phyloP scores from a whole-genome alignment of 1,140 invertebrate species.

The Harpegnathos saltator region DNA sequence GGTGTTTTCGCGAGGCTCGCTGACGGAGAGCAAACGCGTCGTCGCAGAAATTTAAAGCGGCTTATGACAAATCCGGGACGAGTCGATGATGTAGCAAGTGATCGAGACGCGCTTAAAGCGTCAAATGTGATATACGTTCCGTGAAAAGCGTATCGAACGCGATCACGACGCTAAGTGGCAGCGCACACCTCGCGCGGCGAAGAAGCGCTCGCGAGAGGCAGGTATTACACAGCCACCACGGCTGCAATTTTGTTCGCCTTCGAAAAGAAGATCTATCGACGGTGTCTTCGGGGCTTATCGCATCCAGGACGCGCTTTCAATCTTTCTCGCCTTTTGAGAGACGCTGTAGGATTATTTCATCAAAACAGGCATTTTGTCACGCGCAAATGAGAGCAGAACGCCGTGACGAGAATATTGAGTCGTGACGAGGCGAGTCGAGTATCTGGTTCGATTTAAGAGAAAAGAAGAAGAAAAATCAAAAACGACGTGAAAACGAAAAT shows the following conservation, averaged over 20 bases:
- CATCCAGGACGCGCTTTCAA: conserved; percentile 6
- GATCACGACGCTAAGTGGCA: conserved; percentile 11
- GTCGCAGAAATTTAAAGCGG: conserved; percentile 50
- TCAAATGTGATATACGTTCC: conserved; percentile 45
- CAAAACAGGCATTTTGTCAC: conserved; percentile 18
- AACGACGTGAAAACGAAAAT: not conserved
- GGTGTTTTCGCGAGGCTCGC: conserved; percentile 18
- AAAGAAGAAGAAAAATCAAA: not conserved
- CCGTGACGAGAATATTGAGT: not conserved
- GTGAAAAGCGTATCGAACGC: conserved; percentile 38
- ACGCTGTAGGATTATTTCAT: conserved; percentile 17
- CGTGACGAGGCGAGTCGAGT: not conserved
- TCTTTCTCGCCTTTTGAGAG: conserved; percentile 19
- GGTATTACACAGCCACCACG: conserved; percentile 39
- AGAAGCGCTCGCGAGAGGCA: not conserved
- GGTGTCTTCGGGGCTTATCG: conserved; percentile 36
- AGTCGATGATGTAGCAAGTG: conserved; percentile 54
- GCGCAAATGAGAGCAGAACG: not conserved
- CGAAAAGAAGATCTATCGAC: conserved; percentile 44
- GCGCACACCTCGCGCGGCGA: too few relatives aligned
- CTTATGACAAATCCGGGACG: conserved; percentile 40
- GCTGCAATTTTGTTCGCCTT: conserved; percentile 49
- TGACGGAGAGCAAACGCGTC: conserved; percentile 15
- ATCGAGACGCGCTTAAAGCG: conserved; percentile 53
- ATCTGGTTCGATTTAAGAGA: not conserved